Percentiles rank a stretch among this genome's conserved stretches.
Evolutionary conservation across 2,888 invertebrate species (phyloP).

Genomic region (Microchrysa polita): DNA sequence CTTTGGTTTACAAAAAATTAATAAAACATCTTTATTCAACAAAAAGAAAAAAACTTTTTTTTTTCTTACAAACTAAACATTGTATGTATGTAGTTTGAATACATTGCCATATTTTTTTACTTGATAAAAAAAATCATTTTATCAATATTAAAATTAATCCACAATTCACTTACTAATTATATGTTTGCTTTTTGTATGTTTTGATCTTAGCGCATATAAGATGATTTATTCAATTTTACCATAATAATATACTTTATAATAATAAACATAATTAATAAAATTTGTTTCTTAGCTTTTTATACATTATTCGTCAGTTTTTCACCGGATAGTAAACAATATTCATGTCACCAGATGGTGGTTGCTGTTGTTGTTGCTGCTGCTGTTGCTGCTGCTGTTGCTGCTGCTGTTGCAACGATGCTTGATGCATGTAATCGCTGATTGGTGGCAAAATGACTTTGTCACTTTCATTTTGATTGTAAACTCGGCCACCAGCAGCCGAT

Average conservation of each 20-base stretch:
- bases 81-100: conserved; percentile 34
- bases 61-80: conserved; percentile 46
- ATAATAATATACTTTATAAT: conserved; percentile 27
- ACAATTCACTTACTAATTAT: conserved; percentile 23
- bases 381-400: conserved; percentile 21
- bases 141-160: conserved; percentile 32
- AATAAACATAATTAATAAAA: conserved; percentile 40
- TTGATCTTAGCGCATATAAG: conserved; percentile 31
- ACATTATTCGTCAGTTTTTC: conserved; percentile 55
- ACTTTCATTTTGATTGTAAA: conserved; percentile 48
- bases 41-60: conserved; percentile 43
- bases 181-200: conserved; percentile 1
- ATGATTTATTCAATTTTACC: conserved; percentile 29
- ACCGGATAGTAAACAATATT: conserved; percentile 63
- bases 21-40: conserved; percentile 50
- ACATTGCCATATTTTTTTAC: conserved; percentile 46
- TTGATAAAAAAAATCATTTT: conserved; percentile 36
- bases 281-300: conserved; percentile 34
- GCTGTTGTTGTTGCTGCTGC: conserved; percentile 47
- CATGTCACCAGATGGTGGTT: conserved; percentile 57
- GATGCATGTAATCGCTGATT: conserved; percentile 62
- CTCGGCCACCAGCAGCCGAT: conserved; percentile 46
- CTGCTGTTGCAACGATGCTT: conserved; percentile 51
- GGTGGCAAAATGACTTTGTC: conserved; percentile 57
- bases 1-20: conserved; percentile 47